Conservation (phyloP, 2,888 invertebrate species). For the Athalia cordata region DNA sequence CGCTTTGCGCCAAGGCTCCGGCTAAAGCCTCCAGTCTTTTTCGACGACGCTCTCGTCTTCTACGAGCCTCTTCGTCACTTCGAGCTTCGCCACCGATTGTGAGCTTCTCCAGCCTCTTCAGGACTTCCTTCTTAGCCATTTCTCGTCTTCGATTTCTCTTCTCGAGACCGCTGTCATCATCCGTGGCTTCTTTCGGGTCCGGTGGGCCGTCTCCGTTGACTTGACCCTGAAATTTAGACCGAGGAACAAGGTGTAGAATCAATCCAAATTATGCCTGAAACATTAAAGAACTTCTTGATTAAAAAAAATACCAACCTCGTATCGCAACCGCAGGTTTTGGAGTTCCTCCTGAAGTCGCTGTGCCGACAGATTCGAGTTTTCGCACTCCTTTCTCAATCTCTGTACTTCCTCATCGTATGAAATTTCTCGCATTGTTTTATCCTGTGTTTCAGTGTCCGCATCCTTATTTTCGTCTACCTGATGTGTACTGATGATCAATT, state of each 20-base stretch:
- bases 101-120: constrained; percentile 66
- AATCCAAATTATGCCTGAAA: background rate
- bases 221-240: background rate
- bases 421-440: constrained; percentile 10
- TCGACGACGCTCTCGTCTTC: constrained; percentile 63
- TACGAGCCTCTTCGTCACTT: constrained; percentile 64
- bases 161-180: constrained; percentile 62
- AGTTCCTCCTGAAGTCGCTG: constrained; percentile 64
- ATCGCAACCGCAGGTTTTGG: constrained; percentile 27
- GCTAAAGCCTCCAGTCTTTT: constrained; percentile 66
- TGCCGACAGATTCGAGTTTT: constrained; percentile 65
- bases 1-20: constrained; percentile 67
- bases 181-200: background rate
- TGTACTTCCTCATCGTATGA: constrained; percentile 58
- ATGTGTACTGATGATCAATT: background rate
- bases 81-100: constrained; percentile 70
- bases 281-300: background rate
- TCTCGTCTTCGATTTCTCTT: constrained; percentile 65
- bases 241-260: background rate
- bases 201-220: background rate
- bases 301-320: constrained; percentile 19
- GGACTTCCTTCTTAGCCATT: constrained; percentile 68
- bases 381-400: constrained; percentile 62
- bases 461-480: constrained; percentile 47
- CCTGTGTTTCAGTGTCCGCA: constrained; percentile 47